phyloP scores from a whole-genome alignment of 2,113 vertebrate genomes.

The Sporophila hypoxantha region DNA sequence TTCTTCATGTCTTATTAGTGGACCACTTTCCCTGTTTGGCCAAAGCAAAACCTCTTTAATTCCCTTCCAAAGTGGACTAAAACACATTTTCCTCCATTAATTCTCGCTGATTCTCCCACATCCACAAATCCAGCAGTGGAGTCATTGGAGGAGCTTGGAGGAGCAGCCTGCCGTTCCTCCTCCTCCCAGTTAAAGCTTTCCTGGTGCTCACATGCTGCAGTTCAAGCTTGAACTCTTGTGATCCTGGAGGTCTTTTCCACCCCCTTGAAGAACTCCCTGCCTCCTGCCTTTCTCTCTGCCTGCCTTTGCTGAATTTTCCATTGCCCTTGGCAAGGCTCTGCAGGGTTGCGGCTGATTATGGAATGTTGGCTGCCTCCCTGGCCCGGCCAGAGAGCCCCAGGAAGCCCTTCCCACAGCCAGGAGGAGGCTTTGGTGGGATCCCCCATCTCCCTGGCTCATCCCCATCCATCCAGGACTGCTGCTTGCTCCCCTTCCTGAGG shows the following conservation, averaged over 20 bases:
- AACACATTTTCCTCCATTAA: fast-evolving
- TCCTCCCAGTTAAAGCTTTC: fast-evolving
- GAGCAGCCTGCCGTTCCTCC: not conserved
- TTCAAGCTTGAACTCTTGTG: no score
- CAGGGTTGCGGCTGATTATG: fast-evolving
- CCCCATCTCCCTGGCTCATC: not conserved
- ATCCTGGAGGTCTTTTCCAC: not conserved
- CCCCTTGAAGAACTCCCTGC: fast-evolving
- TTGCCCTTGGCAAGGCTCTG: fast-evolving
- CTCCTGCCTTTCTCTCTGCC: not conserved
- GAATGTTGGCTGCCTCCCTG: not conserved
- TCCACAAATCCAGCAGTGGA: fast-evolving
- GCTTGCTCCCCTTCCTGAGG: not conserved
- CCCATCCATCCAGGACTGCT: not conserved
- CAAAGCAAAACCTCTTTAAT: not conserved
- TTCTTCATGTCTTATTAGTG: no score
- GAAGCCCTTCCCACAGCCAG: not conserved
- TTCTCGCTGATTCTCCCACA: not conserved
- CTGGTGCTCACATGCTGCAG: not conserved
- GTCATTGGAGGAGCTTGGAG: not conserved
- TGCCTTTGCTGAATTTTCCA: not conserved
- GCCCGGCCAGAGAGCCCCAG: fast-evolving
- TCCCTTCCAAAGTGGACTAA: not conserved
- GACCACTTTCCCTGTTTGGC: not conserved
- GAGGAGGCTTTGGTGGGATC: not conserved